Evolutionary conservation across 2,113 vertebrate genomes (phyloP), one percentile per base, ranked within the genome.

Genomic region (Xenopus laevis): DNA sequence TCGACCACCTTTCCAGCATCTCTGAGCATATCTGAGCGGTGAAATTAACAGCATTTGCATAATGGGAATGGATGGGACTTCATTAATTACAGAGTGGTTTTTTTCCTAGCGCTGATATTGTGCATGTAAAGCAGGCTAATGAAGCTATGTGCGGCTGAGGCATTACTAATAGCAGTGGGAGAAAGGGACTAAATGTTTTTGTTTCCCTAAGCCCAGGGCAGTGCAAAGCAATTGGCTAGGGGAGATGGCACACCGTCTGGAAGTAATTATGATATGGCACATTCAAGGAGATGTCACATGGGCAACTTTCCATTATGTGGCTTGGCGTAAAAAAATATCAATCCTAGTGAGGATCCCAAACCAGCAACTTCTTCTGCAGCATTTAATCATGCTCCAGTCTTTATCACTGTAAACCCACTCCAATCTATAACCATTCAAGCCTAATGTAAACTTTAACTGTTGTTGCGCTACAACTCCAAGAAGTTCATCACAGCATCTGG

Each of bases 31-130:
- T 87, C 85, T 83, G 84, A 88, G 82, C 83, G 80, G 79, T 82
- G 85, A 87, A 87, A 87, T 87, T 86, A 87, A 87, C 84, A 77
- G 10, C 78, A 89, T 89, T 89, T 89, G 85, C 85, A 87, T 89
- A 89, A 89, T 83, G 85, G 85, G 83, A 86, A 87, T 87, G 85
- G 87, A 89, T 86, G 79, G 83, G 83, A 82, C 83, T 89, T 86
- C 85, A 87, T 87, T 89, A 87, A 89, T 89, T 87, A 86, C 84
- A 0, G 12, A 45, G 71, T 82, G 68, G 1, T 85, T 85, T 84
- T 79, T 74, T 68, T 68, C 10, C 4, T 68, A 61, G 47, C 13
- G 66, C 66, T 69, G 73, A 10, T 69, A 69, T 44, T 23, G 58
- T 63, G 73, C 73, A 61, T 69, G 73, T 69, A 76, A 68, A 69